phyloP scores from a whole-genome alignment of 2,888 invertebrate species.

The Phragmatobia fuliginosa region DNA sequence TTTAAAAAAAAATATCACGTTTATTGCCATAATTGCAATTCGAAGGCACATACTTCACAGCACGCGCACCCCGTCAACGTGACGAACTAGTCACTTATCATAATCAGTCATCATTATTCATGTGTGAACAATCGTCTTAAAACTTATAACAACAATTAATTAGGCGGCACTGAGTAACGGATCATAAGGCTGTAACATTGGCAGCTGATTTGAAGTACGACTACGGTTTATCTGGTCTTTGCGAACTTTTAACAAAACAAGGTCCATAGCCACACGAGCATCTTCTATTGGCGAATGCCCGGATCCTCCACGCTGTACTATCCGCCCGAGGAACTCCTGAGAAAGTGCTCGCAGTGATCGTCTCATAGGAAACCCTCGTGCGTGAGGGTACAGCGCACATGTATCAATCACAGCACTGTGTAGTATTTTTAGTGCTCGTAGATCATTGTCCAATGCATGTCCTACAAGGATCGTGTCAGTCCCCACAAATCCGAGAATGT shows the following conservation, averaged over 20 bases:
- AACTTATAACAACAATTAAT: constrained; percentile 65
- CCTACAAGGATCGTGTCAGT: constrained; percentile 96
- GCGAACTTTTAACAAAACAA: constrained; percentile 92
- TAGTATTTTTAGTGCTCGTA: constrained; percentile 93
- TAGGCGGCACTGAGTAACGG: constrained; percentile 81
- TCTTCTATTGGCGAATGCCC: constrained; percentile 98
- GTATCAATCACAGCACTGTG: constrained; percentile 96
- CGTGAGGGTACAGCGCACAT: constrained; percentile 94
- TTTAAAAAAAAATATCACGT: constrained; percentile 83
- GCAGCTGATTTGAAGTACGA: constrained; percentile 62
- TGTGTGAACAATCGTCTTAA: constrained; percentile 71
- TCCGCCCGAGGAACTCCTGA: constrained; percentile 90
- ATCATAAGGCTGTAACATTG: constrained; percentile 78
- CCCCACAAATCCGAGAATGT: constrained; percentile 92
- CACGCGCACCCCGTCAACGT: constrained; percentile 85
- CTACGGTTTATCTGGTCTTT: constrained; percentile 67
- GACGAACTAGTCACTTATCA: constrained; percentile 71
- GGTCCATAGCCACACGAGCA: constrained; percentile 94
- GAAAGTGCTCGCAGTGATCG: constrained; percentile 93
- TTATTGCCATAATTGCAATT: constrained; percentile 83
- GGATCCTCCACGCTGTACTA: constrained; percentile 91
- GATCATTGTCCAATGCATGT: constrained; percentile 97
- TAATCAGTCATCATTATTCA: constrained; percentile 68
- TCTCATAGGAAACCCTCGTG: constrained; percentile 93
- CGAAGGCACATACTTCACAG: constrained; percentile 82